These are phyloP conservation scores for Nephrotoma guestfalica DNA, from an alignment of 2,888 invertebrate genomes.

Conservation along the genomic window DNA sequence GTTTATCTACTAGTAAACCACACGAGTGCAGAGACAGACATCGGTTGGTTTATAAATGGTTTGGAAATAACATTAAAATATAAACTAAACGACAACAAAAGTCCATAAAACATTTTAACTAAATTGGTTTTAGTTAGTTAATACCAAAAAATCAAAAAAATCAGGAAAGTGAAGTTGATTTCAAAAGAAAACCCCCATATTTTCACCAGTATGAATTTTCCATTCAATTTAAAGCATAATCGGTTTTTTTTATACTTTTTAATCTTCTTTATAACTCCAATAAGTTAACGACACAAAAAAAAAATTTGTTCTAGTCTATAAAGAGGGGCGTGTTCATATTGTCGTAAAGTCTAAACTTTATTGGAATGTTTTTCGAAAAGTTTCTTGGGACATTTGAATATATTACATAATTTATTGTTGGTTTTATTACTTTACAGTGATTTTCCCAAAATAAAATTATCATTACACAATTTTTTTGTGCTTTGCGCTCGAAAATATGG, in stretches of 20 bases:
- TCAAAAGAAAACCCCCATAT: neutral
- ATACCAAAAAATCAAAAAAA: neutral
- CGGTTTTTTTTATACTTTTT: neutral
- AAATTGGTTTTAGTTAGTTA: neutral
- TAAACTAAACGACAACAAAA: neutral
- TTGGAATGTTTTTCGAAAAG: neutral
- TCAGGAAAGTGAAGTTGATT: neutral
- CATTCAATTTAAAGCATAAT: neutral
- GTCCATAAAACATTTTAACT: neutral
- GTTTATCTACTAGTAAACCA: neutral
- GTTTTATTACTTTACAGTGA: neutral
- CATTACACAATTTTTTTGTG: neutral
- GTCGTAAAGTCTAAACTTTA: neutral
- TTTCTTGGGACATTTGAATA: neutral
- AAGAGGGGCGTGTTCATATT: neutral
- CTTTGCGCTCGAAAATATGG: neutral
- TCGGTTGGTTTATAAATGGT: neutral
- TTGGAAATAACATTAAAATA: neutral
- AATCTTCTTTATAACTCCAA: neutral
- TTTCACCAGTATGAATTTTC: neutral
- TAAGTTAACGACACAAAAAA: neutral
- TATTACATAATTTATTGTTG: neutral
- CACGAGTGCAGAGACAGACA: neutral
- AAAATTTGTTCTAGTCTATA: neutral
- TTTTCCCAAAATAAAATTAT: neutral